Base-by-base conservation (phyloP, 2,888 invertebrate genomes). In the Drepanosiphum platanoidis region DNA sequence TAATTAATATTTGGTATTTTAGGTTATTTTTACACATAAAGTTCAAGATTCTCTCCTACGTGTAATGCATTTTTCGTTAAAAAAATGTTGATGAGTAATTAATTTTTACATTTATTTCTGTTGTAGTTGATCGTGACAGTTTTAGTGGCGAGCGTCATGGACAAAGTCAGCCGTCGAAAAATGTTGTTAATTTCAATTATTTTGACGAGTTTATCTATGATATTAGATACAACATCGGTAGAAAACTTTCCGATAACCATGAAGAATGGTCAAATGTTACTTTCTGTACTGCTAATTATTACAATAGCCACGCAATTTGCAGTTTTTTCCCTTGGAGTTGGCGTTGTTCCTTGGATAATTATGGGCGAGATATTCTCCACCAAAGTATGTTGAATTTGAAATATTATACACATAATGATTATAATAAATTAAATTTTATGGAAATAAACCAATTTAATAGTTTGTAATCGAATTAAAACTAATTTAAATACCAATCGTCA, bases 91-190 rank as follows among this genome's bases (percentile, higher is more conserved):
- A n/a, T n/a, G n/a, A n/a, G n/a, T n/a, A n/a, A n/a, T n/a, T n/a
- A n/a, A n/a, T n/a, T n/a, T n/a, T n/a, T 39, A 39, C 9, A 9
- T 39, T 7, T 39, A 39, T 39, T 7, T 39, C 4, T 39, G 39
- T 39, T 58, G 5, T 58, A 90, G 90, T 88, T 89, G 27, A 89
- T 93, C 1, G 93, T 94, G 89, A 94, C 95, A 0, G 92, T 92
- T 0, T 93, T 94, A 0, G 88, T 94, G 30, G 90, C 95, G 0
- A 93, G 96, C 18, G n/a, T 58, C n/a, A 22, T 58, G 5, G 97
- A 97, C 87, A 93, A 92, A 86, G 94, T 94, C 15, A 96, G 97
- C 0, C 91, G 97, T 86, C 93, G 94, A 87, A 92, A 94, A 4
- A 91, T 96, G 5, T 90, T 98, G 3, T 91, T 96, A 79, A 91